A percentile compares a stretch with the other conserved stretches of the same genome.
These are phyloP conservation scores for Olivierus martensii DNA, from an alignment of 1,140 invertebrate species.

Conservation along the genomic window DNA sequence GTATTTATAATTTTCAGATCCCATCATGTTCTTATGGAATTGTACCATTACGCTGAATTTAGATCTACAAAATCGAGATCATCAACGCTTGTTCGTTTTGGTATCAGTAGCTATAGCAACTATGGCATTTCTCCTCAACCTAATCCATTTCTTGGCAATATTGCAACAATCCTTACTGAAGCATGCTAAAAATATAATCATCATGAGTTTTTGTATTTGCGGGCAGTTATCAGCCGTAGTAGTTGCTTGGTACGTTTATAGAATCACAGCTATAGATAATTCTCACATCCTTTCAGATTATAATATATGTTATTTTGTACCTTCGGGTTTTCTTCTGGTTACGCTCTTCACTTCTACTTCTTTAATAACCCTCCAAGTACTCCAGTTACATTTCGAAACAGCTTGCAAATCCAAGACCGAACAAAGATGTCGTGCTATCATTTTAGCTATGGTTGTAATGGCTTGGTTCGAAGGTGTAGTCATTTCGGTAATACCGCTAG, in stretches of 20 bases:
- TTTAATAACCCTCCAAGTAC: conserved; percentile 6
- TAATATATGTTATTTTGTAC: neutral
- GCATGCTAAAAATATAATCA: conserved; percentile 2
- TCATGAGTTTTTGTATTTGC: conserved; percentile 2
- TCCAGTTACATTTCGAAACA: conserved; percentile 4
- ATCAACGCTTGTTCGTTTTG: neutral
- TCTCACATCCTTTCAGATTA: neutral
- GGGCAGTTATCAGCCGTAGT: neutral
- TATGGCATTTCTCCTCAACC: conserved; percentile 6
- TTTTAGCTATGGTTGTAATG: neutral
- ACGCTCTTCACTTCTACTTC: conserved; percentile 8
- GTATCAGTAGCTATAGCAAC: conserved; percentile 1
- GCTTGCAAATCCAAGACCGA: neutral
- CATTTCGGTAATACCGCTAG: conserved; percentile 4
- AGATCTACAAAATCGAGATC: no score
- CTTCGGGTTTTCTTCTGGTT: conserved; percentile 1
- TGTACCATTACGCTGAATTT: no score
- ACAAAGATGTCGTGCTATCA: neutral
- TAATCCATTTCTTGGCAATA: conserved; percentile 3
- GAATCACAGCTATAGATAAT: neutral
- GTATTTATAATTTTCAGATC: no score
- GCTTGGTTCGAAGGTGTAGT: conserved; percentile 9
- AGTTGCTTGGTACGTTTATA: neutral
- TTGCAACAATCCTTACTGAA: conserved; percentile 1
- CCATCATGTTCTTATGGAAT: no score